These are phyloP conservation scores for Sebastes hubbsi DNA, from an alignment of 2,797 vertebrate species.

Conservation along the genomic window DNA sequence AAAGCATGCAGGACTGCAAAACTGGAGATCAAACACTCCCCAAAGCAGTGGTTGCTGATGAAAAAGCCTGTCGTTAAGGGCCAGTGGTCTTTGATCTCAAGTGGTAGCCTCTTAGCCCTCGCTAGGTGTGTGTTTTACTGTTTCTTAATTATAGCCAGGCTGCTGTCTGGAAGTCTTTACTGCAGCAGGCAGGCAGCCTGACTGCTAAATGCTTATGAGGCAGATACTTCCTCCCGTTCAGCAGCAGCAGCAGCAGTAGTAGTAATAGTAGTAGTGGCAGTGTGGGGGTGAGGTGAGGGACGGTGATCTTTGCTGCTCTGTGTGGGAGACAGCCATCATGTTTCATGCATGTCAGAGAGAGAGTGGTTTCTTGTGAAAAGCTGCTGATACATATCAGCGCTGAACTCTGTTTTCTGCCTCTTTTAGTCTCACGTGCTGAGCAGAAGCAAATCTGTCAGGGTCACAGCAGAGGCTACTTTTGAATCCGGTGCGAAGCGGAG, in stretches of 20 bases:
- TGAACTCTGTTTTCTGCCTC: background rate
- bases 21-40: slow-evolving; percentile 55
- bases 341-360: slow-evolving; percentile 37
- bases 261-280: background rate
- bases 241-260: background rate
- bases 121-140: slow-evolving; percentile 81
- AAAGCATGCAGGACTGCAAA: background rate
- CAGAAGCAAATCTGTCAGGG: background rate
- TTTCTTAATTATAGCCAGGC: slow-evolving; percentile 79
- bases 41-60: slow-evolving; percentile 53
- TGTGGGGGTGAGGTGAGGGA: background rate
- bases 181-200: slow-evolving; percentile 45
- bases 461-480: background rate
- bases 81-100: slow-evolving; percentile 77
- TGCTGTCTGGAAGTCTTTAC: slow-evolving; percentile 78
- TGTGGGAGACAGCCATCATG: slow-evolving; percentile 26
- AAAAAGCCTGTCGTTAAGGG: slow-evolving; percentile 59
- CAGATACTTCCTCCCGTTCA: slow-evolving; percentile 58
- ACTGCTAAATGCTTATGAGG: slow-evolving; percentile 64
- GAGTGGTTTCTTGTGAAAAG: background rate
- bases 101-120: slow-evolving; percentile 55
- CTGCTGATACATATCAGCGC: background rate
- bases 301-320: slow-evolving; percentile 5
- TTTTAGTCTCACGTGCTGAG: background rate
- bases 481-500: background rate